phyloP scores from a whole-genome alignment of 2,797 vertebrate species.

The Tolypeutes matacus region DNA sequence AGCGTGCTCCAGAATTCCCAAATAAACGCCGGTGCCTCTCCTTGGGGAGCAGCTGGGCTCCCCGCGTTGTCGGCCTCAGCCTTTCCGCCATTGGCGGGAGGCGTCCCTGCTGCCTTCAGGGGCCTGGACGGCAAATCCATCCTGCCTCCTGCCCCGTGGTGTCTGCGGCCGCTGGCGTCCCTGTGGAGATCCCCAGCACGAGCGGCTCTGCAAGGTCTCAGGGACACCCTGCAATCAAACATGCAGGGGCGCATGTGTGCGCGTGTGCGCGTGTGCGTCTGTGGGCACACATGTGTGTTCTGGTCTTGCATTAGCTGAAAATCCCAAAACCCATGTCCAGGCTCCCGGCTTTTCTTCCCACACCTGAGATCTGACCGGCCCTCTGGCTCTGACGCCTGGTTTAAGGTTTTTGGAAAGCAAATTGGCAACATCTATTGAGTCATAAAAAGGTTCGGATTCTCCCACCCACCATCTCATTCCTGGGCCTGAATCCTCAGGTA shows the following conservation, averaged over 20 bases:
- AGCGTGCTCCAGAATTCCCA: not conserved
- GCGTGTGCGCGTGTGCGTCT: not conserved
- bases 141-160: too few species aligned
- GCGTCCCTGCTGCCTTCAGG: too few species aligned
- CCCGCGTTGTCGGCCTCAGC: too few species aligned
- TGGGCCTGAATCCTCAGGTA: not conserved
- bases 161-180: too few species aligned
- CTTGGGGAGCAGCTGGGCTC: too few species aligned
- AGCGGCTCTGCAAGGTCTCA: too few species aligned
- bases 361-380: not conserved
- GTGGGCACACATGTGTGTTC: not conserved
- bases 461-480: not conserved
- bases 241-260: too few species aligned
- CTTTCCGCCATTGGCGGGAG: too few species aligned
- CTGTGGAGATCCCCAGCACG: too few species aligned
- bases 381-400: rapidly evolving
- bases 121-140: too few species aligned
- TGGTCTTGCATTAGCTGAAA: not conserved
- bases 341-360: not conserved
- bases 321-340: too few species aligned
- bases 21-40: not conserved
- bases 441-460: not conserved
- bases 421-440: rapidly evolving
- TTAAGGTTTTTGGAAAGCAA: not conserved
- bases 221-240: not conserved